Conservation (phyloP, 2,113 vertebrate species). For the Hemibagrus wyckioides region DNA sequence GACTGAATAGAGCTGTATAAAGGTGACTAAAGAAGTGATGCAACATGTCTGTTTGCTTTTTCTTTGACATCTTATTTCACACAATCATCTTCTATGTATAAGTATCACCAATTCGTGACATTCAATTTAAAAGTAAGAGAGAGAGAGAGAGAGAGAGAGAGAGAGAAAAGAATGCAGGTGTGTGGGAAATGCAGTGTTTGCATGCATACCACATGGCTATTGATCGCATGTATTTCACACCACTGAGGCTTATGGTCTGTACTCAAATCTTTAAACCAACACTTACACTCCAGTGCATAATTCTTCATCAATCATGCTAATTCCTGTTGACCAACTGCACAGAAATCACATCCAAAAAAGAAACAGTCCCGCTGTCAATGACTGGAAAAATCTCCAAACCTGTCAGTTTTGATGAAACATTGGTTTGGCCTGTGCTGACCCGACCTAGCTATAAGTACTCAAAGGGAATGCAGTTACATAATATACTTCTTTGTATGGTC, state of each 20-base stretch:
- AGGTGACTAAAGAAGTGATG: neutral
- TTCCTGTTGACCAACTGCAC: neutral
- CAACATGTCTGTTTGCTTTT: neutral
- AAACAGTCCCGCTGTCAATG: neutral
- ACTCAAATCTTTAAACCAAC: neutral
- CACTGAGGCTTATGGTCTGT: neutral
- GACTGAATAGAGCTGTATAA: neutral
- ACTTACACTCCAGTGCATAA: conserved; percentile 24
- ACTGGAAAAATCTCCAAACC: neutral
- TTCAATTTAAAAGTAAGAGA: neutral
- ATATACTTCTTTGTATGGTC: neutral
- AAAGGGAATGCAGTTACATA: neutral
- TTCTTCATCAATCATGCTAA: conserved; percentile 8
- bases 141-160: neutral
- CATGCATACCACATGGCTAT: neutral
- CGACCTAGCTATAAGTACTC: neutral
- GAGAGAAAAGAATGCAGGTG: neutral
- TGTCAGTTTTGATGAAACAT: neutral
- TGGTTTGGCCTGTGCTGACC: neutral
- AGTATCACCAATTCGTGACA: neutral
- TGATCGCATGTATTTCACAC: conserved; percentile 31
- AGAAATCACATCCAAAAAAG: neutral
- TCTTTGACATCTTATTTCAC: neutral
- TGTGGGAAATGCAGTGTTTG: neutral
- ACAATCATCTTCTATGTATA: neutral